Base-by-base conservation (phyloP, 2,113 vertebrate species). In the Psophia crepitans region DNA sequence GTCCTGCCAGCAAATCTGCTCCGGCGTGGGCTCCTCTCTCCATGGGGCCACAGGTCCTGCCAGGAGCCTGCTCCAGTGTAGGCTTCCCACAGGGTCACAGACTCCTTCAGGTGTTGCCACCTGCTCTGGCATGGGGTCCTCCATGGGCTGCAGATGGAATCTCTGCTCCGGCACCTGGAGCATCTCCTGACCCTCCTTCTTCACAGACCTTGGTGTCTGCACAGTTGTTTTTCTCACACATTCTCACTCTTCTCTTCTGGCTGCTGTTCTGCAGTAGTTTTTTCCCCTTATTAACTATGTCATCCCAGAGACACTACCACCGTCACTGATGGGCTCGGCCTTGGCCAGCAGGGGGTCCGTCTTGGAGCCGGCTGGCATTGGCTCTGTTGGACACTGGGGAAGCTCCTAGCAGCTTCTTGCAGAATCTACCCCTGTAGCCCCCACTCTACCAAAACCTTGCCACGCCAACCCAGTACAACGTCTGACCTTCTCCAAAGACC, bases 61-160 rank as follows among this genome's bases (percentile, higher is more conserved):
- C 14, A 71, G 66, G 20, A 51, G 26, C 18, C 32, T 53, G 46
- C 32, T 73, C 26, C 16, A 44, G 39, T 7, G 3, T 8, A 12
- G 33, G 6, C 15, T 71, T n/a, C 33, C 49, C n/a, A 22, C 3
- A n/a, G 23, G 14, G 32, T 48, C 35, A 61, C 43, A 39, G 28
- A 17, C 48, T 64, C 23, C 58, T 41, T 41, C 5, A 13, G 23
- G 13, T 11, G 28, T 28, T n/a, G n/a, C 8, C 8, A 27, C 3
- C 37, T 79, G 17, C 76, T 64, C 8, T 11, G 11, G 46, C 3
- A 3, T 27, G 16, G n/a, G 27, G 27, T 61, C n/a, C 17, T 27
- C 17, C 21, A 30, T 0, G 0, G 14, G 17, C 46, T 51, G 35
- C n/a, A 57, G 33, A 12, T n/a, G 12, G 17, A 53, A 53, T 53